phyloP scores from a whole-genome alignment of 2,797 vertebrate genomes.

The Catamblyrhynchus diadema region DNA sequence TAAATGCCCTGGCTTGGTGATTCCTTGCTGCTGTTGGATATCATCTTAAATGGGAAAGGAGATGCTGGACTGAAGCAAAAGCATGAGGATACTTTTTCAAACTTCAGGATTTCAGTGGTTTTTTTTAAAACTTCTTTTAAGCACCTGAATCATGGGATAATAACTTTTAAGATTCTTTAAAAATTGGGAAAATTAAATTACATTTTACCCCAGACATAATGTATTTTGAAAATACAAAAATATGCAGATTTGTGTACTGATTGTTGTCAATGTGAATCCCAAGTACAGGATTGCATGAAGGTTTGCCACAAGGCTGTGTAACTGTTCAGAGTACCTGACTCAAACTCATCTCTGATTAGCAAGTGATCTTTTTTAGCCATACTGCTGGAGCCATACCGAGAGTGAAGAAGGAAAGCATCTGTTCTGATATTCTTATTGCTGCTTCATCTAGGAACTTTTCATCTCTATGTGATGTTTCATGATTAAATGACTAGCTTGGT shows the following conservation, averaged over 20 bases:
- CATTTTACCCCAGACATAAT: not conserved
- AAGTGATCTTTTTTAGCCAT: not conserved
- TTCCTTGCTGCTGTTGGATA: not conserved
- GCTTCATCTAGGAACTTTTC: not conserved
- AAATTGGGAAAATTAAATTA: not conserved
- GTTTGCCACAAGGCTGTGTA: not conserved
- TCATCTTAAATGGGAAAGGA: not conserved
- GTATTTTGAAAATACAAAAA: not conserved
- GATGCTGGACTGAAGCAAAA: not conserved
- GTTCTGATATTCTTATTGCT: not conserved
- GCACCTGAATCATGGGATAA: not conserved
- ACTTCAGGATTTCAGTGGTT: not conserved
- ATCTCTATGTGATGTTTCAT: not conserved
- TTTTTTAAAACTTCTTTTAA: not conserved
- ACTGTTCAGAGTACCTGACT: not conserved
- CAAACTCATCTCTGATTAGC: not conserved
- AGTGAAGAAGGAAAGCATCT: not conserved
- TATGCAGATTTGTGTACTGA: rapidly evolving
- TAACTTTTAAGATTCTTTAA: not conserved
- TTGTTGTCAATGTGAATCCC: not conserved
- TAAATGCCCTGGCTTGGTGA: not conserved
- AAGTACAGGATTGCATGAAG: rapidly evolving
- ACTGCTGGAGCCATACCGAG: not conserved
- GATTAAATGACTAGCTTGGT: not conserved
- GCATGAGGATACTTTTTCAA: not conserved